Conservation (phyloP, 2,113 vertebrate species). For the Lagopus leucura region DNA sequence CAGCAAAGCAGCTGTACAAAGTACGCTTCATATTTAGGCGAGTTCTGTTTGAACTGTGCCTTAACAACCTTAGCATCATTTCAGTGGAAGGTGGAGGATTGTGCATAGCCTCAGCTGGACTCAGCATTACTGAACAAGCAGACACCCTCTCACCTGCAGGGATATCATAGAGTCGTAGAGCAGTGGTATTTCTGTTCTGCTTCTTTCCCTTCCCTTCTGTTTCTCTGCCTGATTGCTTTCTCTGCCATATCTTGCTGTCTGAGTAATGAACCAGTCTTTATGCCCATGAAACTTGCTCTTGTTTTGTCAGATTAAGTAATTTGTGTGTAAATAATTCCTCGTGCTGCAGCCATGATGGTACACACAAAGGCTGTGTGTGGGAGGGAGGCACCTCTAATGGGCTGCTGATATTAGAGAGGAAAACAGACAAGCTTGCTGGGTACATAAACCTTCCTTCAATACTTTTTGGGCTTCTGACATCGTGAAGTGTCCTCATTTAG, state of each 20-base stretch:
- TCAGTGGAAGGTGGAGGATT: background rate
- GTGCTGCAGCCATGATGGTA: background rate
- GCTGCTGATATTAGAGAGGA: background rate
- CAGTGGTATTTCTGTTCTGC: background rate
- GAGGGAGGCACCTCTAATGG: background rate
- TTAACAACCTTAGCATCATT: background rate
- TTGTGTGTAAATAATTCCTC: background rate
- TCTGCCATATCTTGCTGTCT: background rate
- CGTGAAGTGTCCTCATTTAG: too few species aligned
- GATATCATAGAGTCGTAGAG: too few species aligned
- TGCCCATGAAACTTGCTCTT: background rate
- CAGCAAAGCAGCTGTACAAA: background rate
- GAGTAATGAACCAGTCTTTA: background rate
- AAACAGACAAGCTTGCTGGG: background rate
- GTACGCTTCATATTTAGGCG: background rate
- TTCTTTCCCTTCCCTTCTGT: background rate
- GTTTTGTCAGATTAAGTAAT: background rate
- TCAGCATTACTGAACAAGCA: background rate
- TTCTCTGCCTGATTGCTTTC: background rate
- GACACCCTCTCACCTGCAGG: background rate
- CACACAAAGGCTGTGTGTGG: background rate
- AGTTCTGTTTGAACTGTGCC: background rate
- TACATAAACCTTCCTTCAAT: too few species aligned
- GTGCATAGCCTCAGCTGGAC: background rate
- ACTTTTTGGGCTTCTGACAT: background rate